phyloP scores from a whole-genome alignment of 1,140 invertebrate species.

The Paralvinella palmiformis region DNA sequence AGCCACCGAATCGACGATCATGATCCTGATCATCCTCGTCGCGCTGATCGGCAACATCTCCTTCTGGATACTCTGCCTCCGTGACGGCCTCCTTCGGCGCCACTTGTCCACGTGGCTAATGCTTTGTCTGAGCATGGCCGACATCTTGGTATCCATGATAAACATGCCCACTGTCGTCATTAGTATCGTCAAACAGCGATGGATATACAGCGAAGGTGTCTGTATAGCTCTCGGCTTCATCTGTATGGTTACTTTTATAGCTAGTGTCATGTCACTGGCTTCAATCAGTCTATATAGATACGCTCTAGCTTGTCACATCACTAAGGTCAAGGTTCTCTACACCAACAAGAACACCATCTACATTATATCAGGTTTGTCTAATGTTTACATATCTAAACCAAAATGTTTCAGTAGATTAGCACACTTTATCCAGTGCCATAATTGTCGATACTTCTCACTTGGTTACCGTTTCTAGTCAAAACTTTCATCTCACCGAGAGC shows the following conservation, averaged over 20 bases:
- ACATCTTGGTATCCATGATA: background rate
- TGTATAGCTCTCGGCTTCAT: background rate
- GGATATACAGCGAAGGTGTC: background rate
- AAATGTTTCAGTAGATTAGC: no score
- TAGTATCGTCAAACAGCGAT: background rate
- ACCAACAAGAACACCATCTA: background rate
- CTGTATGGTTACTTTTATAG: background rate
- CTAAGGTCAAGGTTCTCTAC: background rate
- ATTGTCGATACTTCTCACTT: no score
- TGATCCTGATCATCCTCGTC: slow-evolving; percentile 23
- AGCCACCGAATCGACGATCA: slow-evolving; percentile 20
- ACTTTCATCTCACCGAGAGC: no score
- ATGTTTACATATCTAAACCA: no score
- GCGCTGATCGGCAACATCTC: slow-evolving; percentile 25
- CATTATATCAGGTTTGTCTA: no score
- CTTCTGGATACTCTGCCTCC: slow-evolving; percentile 28
- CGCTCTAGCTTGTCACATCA: background rate
- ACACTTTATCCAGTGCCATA: no score
- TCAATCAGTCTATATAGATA: background rate
- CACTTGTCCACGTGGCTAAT: background rate
- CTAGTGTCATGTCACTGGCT: background rate
- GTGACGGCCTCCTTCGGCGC: background rate
- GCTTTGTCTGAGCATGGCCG: background rate
- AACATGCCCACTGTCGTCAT: background rate
- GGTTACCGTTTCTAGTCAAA: no score